Percentiles rank a stretch among this genome's conserved stretches.
Evolutionary conservation across 2,888 invertebrate species (phyloP).

Genomic region (Bellardia bayeri): DNA sequence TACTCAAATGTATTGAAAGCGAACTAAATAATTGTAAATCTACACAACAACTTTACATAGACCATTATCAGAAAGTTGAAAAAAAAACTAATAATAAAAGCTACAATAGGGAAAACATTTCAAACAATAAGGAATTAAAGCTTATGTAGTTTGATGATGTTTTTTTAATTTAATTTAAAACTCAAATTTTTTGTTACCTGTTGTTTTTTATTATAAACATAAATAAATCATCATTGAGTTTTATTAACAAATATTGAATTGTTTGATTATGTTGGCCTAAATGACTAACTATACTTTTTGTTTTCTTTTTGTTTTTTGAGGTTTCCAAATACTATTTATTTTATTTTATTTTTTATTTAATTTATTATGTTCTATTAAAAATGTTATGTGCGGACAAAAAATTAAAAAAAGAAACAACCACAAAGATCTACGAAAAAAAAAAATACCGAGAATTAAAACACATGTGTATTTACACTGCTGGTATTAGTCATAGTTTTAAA

Average conservation of each 20-base stretch:
- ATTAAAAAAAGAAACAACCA: conserved; percentile 6
- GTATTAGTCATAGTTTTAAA: conserved; percentile 16
- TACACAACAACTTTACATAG: not conserved
- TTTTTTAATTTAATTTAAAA: not conserved
- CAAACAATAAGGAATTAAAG: conserved; percentile 55
- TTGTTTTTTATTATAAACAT: not conserved
- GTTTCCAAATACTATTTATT: not conserved
- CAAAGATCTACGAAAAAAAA: conserved; percentile 22
- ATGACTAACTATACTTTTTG: conserved; percentile 13
- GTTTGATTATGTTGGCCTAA: conserved; percentile 45
- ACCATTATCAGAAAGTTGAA: not conserved
- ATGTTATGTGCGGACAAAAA: not conserved
- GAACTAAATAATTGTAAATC: not conserved
- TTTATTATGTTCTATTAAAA: conserved; percentile 47
- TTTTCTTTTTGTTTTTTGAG: not conserved
- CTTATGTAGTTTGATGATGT: conserved; percentile 30
- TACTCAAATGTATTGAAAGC: conserved; percentile 29
- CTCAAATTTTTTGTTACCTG: conserved; percentile 13
- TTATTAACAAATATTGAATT: conserved; percentile 55
- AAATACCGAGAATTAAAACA: conserved; percentile 6
- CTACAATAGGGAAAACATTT: conserved; percentile 14
- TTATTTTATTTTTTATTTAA: conserved; percentile 35
- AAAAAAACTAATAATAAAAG: conserved; percentile 35
- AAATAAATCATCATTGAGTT: conserved; percentile 27
- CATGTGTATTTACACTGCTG: conserved; percentile 41